Base-by-base conservation (phyloP, 1,140 invertebrate species). In the Octopus bimaculoides region DNA sequence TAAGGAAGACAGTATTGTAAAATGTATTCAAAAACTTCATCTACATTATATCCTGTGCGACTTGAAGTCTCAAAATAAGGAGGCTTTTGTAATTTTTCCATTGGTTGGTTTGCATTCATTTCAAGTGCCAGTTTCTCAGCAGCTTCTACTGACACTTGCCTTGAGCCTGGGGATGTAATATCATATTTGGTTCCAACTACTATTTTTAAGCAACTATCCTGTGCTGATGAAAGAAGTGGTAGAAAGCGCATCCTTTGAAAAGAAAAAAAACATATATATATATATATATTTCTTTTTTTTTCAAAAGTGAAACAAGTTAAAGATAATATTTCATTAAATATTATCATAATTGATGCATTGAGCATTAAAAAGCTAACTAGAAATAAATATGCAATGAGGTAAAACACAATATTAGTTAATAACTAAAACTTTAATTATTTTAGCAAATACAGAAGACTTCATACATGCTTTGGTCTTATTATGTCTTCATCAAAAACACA, bases 31-130 rank as follows among this genome's bases (percentile, higher is more conserved):
- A 91, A 90, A 77, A 90, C 84, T 53, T 88, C 84, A 10, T 85
- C 81, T 5, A 91, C 89, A 80, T 88, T 88, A 8, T 86, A 61
- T 26, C 89, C 89, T 55, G 81, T 85, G 54, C 86, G 81, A 83
- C 89, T 90, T 8, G 90, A 90, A 1, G 90, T 90, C 80, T 91
- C 90, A 84, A 90, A 91, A 81, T 89, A 90, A 5, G 89, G 89
- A 4, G 87, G 82, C 9, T 79, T 75, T 8, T 82, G 79, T 10
- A 85, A 56, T 80, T 82, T 83, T n/a, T 61, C 78, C 5, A 84
- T 12, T 55, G 87, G 83, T 5, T 87, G 80, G 54, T 85, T 79
- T 55, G 84, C 81, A 74, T 90, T 90, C 9, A 90, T 83, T 79
- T 88, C 87, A 26, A 82, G 79, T 17, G 88, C 80, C 75, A 88